Evolutionary conservation across 2,797 vertebrate species (phyloP), one percentile per base, ranked within the genome.

Genomic region (Coccyzus lansbergi): DNA sequence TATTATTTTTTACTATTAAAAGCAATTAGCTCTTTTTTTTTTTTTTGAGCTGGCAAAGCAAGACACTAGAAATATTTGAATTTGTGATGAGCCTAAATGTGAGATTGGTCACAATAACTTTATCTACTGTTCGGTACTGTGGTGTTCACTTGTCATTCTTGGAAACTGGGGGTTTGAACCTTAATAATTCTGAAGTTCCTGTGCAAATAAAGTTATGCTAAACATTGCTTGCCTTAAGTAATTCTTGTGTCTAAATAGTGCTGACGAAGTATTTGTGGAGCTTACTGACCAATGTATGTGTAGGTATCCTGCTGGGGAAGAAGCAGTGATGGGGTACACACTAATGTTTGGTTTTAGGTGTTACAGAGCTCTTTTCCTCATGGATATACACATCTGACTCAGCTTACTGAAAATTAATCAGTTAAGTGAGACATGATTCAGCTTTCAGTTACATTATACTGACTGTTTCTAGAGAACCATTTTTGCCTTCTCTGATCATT

Each of bases 201-300:
- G 42, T 95, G 81, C 74, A 86, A 96, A 96, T 96, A 96, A 96
- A 96, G 22, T 59, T 70, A 29, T 13, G 80, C 48, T 90, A 44
- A 92, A 91, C 48, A 59, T 36, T 29, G 0, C 20, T 86, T 63
- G 94, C 48, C 77, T 96, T 18, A 15, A 83, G 58, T 68, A 59
- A 21, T 96, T 89, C 75, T 83, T 96, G 19, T 5, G 7, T 62
- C 19, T 26, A 36, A 81, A 13, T 38, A 63, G 25, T 40, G 18
- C 9, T 76, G 62, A 40, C 7, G 11, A 25, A 75, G 20, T 72
- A 20, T 48, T 38, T 69, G 58, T 49, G 49, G 51, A 38, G 12
- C 7, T 65, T 75, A 11, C 31, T 91, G 34, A 13, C 18, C 29
- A n/a, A 1, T 46, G 29, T 25, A 13, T 65, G 15, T 60, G 12